Base-by-base conservation (phyloP, 2,797 vertebrate species). In the Anniella stebbinsi region DNA sequence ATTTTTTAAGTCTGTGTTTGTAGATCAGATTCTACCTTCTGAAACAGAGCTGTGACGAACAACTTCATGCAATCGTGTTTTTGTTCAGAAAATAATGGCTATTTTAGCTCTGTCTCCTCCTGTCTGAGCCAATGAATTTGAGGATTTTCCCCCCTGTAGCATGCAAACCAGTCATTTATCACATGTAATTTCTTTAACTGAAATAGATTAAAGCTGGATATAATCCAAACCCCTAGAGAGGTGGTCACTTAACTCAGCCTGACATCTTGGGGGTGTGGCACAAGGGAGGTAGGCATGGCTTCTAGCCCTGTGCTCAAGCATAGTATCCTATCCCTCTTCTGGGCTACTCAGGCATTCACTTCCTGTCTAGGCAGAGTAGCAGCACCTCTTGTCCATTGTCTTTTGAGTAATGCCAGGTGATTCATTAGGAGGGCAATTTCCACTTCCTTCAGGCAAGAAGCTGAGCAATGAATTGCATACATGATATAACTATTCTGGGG, bases 1-100 rank as follows among this genome's bases (percentile, higher is more conserved):
- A n/a, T n/a, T n/a, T 33, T 51, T n/a, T 23, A 72, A 87, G 84
- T 94, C 80, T 96, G 93, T 95, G 96, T 96, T 95, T 95, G 86
- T 76, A 93, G 93, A 86, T 88, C 81, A 93, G 92, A 91, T 95
- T 84, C 90, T 94, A 82, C 80, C 93, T 95, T 73, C 54, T 86
- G 84, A 80, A 41, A 88, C 90, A 86, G 60, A 94, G 73, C 89
- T 90, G 83, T 93, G 94, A 86, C 51, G 88, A 93, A 67, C 89
- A 87, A n/a, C 93, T 89, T 94, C 95, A 92, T 87, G 87, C 89
- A 92, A 80, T 54, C 48, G 92, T 94, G 93, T 94, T 94, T 92
- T 36, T 92, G 70, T 90, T 87, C 70, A 84, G 94, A 89, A 94
- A 90, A 93, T 89, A 89, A 88, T 88, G 57, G 15, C 45, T 21